Base-by-base conservation (phyloP, 2,797 vertebrate species). In the Lutjanus campechanus region DNA sequence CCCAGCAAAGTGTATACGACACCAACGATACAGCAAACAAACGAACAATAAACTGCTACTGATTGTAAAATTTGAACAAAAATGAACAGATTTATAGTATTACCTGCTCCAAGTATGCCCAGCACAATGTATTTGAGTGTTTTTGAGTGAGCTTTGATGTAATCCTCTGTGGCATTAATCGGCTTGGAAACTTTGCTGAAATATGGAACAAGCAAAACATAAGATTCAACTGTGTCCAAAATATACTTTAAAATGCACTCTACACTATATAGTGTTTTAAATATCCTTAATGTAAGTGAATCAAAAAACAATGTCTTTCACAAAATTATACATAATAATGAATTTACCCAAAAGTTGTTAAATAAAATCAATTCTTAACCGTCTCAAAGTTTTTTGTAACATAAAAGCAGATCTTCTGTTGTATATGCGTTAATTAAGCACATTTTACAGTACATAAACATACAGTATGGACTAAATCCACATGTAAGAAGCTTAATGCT, bases 101-200 rank as follows among this genome's bases (percentile, higher is more conserved):
- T 95, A 99, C 98, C 98, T 93, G 96, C 93, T 86, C 92, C 95
- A 11, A 99, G 92, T 64, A 98, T 54, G 20, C 88, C 95, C 71
- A 93, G 82, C 75, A 83, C 0, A 8, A 97, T 74, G 75, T 90
- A 91, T 73, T 88, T 96, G 36, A 97, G 85, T 61, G 91, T 81
- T 79, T 79, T 84, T 17, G 84, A 81, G 40, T 98, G 96, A 85
- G 89, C 62, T 86, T 91, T 95, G 88, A 89, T 88, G 90, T 96
- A 96, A 62, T 15, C 73, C 81, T 95, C 95, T 43, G 82, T 91
- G 79, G 84, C 94, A 44, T 81, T 92, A 67, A 89, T 84, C 0
- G 95, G 95, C 75, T 88, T 89, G 68, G 93, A 81, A 51, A 91
- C 88, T 77, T 95, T 92, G 85, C 98, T 98, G 79, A 86, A 90